Percentiles rank a stretch among this genome's conserved stretches.
These are phyloP conservation scores for Labeo catla DNA, from an alignment of 2,113 vertebrate genomes.

Conservation along the genomic window DNA sequence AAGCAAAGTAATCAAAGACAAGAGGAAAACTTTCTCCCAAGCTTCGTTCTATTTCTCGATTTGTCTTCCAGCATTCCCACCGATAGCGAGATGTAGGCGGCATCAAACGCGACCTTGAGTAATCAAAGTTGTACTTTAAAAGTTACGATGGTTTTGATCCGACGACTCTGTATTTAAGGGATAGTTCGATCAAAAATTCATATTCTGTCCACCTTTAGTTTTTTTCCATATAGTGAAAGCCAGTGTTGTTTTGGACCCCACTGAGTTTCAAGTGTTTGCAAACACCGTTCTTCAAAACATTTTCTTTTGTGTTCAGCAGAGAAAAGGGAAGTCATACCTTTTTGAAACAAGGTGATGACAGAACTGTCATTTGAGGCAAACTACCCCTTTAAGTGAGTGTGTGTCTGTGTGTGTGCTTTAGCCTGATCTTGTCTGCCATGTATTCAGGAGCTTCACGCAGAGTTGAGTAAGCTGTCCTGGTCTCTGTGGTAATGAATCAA, in stretches of 20 bases:
- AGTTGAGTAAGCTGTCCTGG: conserved; percentile 5
- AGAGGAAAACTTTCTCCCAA: not conserved
- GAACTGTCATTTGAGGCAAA: not conserved
- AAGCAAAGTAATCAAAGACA: conserved; percentile 13
- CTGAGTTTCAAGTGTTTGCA: not conserved
- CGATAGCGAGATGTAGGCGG: not conserved
- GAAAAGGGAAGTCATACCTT: not conserved
- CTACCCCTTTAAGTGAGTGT: not conserved
- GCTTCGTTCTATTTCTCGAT: not conserved
- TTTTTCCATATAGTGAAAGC: not conserved
- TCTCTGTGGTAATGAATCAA: conserved; percentile 2
- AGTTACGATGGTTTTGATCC: not conserved
- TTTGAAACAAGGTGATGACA: not conserved
- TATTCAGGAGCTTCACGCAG: not conserved
- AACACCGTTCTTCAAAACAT: not conserved
- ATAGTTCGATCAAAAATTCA: not conserved
- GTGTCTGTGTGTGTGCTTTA: not conserved
- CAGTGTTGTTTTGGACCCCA: too few relatives aligned
- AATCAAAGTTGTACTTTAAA: not conserved
- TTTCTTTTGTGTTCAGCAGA: not conserved
- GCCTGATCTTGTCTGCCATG: not conserved
- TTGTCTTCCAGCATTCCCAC: not conserved
- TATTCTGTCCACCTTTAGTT: not conserved
- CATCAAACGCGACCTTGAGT: not conserved
- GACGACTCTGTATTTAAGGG: not conserved